Conservation (phyloP, 2,113 vertebrate genomes). For the Microtus pennsylvanicus region DNA sequence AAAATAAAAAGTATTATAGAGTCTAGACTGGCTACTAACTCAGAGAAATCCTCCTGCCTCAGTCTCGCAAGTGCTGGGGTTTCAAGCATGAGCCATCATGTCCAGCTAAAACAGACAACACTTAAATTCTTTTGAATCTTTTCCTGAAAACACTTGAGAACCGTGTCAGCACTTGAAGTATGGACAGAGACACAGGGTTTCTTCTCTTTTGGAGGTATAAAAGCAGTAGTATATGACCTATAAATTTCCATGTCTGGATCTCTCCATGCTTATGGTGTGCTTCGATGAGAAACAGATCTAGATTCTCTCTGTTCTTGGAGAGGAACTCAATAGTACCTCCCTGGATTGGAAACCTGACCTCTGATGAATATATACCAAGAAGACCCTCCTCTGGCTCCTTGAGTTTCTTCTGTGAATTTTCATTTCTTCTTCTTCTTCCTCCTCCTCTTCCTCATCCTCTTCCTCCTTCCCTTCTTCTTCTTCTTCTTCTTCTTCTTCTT, state of each 20-base stretch:
- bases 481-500: fast-evolving
- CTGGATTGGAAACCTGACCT: neutral
- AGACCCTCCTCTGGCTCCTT: neutral
- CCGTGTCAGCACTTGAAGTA: slow-evolving; percentile 37
- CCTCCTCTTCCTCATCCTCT: fast-evolving
- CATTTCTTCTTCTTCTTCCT: neutral
- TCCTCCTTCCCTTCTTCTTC: fast-evolving
- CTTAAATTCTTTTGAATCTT: neutral
- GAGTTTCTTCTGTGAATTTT: neutral
- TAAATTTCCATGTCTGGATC: neutral
- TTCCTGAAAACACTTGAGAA: neutral
- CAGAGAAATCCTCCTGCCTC: neutral
- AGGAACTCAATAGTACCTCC: fast-evolving
- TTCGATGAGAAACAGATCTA: neutral
- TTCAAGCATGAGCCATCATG: neutral
- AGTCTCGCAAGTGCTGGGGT: neutral
- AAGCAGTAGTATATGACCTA: neutral
- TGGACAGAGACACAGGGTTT: slow-evolving; percentile 39
- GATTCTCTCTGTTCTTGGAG: neutral
- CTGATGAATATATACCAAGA: neutral
- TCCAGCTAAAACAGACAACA: neutral
- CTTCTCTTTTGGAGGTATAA: neutral
- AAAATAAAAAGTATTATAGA: neutral
- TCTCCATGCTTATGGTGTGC: neutral
- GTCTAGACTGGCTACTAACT: neutral